phyloP scores from a whole-genome alignment of 2,113 vertebrate genomes.

The Ariopsis seemanni region DNA sequence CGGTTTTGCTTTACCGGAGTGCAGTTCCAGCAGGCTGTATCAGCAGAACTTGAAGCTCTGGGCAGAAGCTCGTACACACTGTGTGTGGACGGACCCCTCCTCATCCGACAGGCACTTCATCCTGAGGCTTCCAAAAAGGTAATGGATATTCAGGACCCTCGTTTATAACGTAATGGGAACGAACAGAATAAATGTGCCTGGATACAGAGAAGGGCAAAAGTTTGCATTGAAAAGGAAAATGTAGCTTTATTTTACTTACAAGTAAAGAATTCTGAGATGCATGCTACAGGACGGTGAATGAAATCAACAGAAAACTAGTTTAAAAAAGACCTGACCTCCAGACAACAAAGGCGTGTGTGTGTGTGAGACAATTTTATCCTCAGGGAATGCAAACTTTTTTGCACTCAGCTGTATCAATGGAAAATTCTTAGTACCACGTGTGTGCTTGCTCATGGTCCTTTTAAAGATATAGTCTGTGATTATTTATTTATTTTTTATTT shows the following conservation, averaged over 20 bases:
- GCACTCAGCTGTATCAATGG: not conserved
- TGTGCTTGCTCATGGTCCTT: not conserved
- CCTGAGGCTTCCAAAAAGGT: constrained; percentile 96
- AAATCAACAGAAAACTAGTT: not conserved
- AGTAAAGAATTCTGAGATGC: not conserved
- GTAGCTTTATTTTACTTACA: not conserved
- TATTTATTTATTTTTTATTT: no score
- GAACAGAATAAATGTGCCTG: not conserved
- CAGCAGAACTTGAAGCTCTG: constrained; percentile 84
- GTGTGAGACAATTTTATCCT: not conserved
- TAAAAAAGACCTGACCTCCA: not conserved
- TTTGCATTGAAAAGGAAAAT: not conserved
- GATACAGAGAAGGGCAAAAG: not conserved
- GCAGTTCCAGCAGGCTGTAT: constrained; percentile 88
- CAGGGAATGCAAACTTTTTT: not conserved
- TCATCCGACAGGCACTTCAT: constrained; percentile 91
- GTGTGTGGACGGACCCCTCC: constrained; percentile 85
- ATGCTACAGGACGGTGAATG: not conserved
- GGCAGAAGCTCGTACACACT: constrained; percentile 84
- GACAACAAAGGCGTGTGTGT: not conserved
- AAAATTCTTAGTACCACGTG: not conserved
- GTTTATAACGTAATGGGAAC: not conserved
- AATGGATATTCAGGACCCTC: not conserved
- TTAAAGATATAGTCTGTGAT: no score
- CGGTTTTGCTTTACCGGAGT: not conserved